phyloP scores from a whole-genome alignment of 1,140 invertebrate species.

The Papilio xuthus region DNA sequence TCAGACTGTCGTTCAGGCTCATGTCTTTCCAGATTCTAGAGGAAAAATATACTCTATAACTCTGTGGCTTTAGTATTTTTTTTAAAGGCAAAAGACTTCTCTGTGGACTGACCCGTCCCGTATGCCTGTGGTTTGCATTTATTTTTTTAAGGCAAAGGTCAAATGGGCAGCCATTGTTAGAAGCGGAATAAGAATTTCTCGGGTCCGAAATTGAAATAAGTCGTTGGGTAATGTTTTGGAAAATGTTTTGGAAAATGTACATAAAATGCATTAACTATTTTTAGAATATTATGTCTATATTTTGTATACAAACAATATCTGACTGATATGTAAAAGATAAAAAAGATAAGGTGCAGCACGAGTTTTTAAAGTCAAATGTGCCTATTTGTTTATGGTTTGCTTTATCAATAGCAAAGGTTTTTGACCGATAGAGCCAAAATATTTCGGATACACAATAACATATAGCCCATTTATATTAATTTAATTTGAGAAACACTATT shows the following conservation, averaged over 20 bases:
- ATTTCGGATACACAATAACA: not conserved
- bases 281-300: not conserved
- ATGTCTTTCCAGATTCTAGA: constrained; percentile 98
- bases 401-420: constrained; percentile 1
- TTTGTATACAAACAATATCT: not conserved
- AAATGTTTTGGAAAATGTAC: not conserved
- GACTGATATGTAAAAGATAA: not conserved
- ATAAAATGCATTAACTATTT: not conserved
- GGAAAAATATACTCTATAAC: not conserved
- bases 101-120: not conserved
- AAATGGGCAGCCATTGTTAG: too few species aligned
- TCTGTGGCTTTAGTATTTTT: too few species aligned
- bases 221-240: not conserved
- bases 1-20: constrained; percentile 96
- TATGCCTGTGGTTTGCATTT: too few species aligned
- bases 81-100: too few species aligned
- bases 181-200: too few species aligned
- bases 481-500: not conserved
- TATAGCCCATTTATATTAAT: not conserved
- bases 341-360: not conserved
- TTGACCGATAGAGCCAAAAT: not conserved
- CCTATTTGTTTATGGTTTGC: not conserved
- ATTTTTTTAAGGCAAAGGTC: too few species aligned
- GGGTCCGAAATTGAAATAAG: not conserved
- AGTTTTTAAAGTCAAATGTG: not conserved